Evolutionary conservation across 2,888 invertebrate species (phyloP).

Genomic region (Campoplex capitator): DNA sequence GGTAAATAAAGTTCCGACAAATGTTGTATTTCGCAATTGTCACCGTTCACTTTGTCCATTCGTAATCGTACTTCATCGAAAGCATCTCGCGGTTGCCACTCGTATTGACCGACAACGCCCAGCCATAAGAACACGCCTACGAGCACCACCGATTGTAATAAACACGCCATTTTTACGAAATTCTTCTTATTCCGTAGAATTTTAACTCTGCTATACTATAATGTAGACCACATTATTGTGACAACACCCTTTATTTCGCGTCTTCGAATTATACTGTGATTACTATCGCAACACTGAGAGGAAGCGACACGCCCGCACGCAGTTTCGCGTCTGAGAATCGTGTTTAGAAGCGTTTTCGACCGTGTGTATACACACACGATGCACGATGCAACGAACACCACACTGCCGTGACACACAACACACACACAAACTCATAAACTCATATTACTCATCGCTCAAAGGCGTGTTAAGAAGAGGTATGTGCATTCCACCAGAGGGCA

Average conservation of each 20-base stretch:
- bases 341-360: neutral
- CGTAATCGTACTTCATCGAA: constrained; percentile 95
- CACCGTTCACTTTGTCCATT: constrained; percentile 93
- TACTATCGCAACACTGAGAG: neutral
- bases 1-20: constrained; percentile 93
- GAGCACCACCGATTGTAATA: constrained; percentile 64
- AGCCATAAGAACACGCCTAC: constrained; percentile 78
- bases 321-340: neutral
- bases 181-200: neutral
- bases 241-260: neutral
- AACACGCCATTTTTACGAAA: constrained; percentile 56
- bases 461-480: neutral
- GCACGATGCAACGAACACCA: neutral
- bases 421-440: neutral
- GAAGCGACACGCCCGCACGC: constrained; percentile 4
- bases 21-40: constrained; percentile 96
- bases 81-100: constrained; percentile 96
- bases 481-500: constrained; percentile 2
- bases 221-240: neutral
- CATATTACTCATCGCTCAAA: constrained; percentile 2
- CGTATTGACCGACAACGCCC: constrained; percentile 93
- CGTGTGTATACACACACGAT: neutral
- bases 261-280: neutral
- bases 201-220: neutral
- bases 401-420: neutral